phyloP scores from a whole-genome alignment of 1,140 invertebrate species.

The Heliconius hewitsoni region DNA sequence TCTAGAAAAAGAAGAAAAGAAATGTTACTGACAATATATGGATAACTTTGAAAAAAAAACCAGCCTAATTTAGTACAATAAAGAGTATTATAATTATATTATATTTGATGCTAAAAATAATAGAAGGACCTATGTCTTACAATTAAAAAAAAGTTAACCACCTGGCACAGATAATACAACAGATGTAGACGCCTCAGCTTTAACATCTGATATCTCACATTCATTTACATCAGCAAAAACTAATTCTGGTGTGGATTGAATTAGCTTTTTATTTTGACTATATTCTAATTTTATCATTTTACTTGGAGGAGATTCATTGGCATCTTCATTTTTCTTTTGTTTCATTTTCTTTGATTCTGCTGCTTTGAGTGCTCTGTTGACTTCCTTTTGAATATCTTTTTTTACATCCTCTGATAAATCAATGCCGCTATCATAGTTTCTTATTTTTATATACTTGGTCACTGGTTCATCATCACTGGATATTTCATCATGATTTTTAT shows the following conservation, averaged over 20 bases:
- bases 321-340: not conserved
- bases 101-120: not conserved
- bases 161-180: conserved; percentile 7
- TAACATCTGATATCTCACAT: conserved; percentile 44
- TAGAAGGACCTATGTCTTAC: not conserved
- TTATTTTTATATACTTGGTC: conserved; percentile 58
- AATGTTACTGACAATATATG: too few species aligned
- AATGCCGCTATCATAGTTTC: conserved; percentile 54
- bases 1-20: conserved; percentile 39
- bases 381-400: conserved; percentile 55
- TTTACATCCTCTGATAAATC: conserved; percentile 66
- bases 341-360: conserved; percentile 32
- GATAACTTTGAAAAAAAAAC: too few species aligned
- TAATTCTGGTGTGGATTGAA: conserved; percentile 46
- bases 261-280: conserved; percentile 19
- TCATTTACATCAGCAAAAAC: conserved; percentile 65
- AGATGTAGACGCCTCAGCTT: conserved; percentile 37
- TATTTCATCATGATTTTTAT: conserved; percentile 21
- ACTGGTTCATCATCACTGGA: conserved; percentile 61
- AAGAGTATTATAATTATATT: too few species aligned
- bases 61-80: too few species aligned
- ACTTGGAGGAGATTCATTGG: conserved; percentile 3
- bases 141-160: conserved; percentile 27
- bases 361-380: conserved; percentile 48
- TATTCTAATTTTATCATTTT: conserved; percentile 31